A percentile compares a stretch with the other conserved stretches of the same genome.
These are phyloP conservation scores for Gorsachius magnificus DNA, from an alignment of 2,797 vertebrate genomes.

Conservation along the genomic window DNA sequence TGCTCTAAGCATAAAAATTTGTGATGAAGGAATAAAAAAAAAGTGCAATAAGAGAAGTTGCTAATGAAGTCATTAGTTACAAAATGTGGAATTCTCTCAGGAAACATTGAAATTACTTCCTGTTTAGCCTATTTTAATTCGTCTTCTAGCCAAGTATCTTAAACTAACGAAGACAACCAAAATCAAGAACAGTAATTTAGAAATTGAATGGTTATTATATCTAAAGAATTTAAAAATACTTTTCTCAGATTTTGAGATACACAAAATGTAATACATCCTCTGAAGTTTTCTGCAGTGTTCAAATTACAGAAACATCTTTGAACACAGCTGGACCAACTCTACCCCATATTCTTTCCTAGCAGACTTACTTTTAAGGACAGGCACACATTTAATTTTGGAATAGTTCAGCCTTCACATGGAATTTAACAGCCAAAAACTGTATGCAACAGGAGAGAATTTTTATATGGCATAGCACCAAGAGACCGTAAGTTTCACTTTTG, in stretches of 20 bases:
- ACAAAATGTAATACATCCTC: neutral
- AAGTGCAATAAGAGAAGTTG: neutral
- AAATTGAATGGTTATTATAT: neutral
- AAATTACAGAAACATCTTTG: neutral
- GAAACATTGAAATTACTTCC: neutral
- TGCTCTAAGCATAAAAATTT: neutral
- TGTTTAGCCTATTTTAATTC: neutral
- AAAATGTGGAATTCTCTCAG: neutral
- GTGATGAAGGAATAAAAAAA: neutral
- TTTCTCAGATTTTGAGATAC: neutral
- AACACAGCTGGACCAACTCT: neutral
- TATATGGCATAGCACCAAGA: neutral
- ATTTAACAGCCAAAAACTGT: neutral
- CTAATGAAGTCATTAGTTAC: neutral
- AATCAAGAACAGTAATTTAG: neutral
- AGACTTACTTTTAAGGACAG: neutral
- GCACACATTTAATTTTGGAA: neutral
- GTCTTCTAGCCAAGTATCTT: neutral
- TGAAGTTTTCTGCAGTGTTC: neutral
- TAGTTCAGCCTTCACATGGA: neutral
- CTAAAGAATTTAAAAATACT: neutral
- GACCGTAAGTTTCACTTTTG: neutral
- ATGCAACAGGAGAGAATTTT: neutral
- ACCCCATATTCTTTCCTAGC: neutral
- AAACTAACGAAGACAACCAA: neutral